Evolutionary conservation across 2,113 vertebrate species (phyloP).

Genomic region (Tupaia chinensis): DNA sequence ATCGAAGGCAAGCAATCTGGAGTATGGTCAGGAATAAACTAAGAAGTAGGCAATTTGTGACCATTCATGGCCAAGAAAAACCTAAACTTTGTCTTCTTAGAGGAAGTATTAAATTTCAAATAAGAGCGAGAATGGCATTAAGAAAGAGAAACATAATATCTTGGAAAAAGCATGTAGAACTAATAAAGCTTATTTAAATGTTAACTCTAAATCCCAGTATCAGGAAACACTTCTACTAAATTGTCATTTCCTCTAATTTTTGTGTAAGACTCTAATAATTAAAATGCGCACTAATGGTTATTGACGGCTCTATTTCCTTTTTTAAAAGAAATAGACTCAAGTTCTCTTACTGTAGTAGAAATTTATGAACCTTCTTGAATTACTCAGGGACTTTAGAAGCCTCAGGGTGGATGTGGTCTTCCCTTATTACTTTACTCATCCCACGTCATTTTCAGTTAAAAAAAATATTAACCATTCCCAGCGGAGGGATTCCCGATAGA

Average conservation of each 20-base stretch:
- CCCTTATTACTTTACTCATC: constrained; percentile 41
- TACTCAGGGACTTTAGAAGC: constrained; percentile 52
- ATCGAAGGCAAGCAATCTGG: not conserved
- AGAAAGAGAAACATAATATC: constrained; percentile 11
- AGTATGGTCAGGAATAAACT: not conserved
- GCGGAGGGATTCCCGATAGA: constrained; percentile 78
- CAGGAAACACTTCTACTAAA: constrained; percentile 81
- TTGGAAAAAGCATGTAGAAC: constrained; percentile 55
- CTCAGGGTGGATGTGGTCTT: constrained; percentile 61
- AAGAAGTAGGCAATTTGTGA: not conserved
- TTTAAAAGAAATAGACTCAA: constrained; percentile 83
- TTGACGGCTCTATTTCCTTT: constrained; percentile 71
- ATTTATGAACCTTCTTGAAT: constrained; percentile 61
- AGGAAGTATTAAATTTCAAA: constrained; percentile 61
- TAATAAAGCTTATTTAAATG: constrained; percentile 77
- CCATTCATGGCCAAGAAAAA: not conserved
- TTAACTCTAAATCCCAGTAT: constrained; percentile 77
- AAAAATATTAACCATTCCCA: constrained; percentile 62
- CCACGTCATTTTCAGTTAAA: constrained; percentile 81
- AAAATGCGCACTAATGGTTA: constrained; percentile 83
- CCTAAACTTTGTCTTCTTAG: constrained; percentile 48
- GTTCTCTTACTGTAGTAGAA: constrained; percentile 70
- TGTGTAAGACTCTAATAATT: constrained; percentile 84
- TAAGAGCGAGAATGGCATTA: not conserved
- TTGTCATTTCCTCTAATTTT: constrained; percentile 84